These are phyloP conservation scores for Leucoraja ocellata DNA, from an alignment of 2,797 vertebrate species.

Conservation along the genomic window DNA sequence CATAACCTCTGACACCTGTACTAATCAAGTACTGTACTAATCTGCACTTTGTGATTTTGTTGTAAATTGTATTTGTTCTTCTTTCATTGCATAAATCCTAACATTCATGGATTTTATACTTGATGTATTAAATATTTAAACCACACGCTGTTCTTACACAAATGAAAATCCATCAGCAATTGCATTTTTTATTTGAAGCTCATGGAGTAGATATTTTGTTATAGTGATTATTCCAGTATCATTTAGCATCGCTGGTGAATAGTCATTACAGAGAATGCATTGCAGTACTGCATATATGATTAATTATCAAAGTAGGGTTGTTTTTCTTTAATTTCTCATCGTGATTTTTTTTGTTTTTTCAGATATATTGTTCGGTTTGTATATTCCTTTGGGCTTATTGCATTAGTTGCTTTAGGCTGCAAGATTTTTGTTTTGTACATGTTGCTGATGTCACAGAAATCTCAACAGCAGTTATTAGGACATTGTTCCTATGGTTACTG, in stretches of 20 bases:
- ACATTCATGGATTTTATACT: not conserved
- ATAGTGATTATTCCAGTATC: not conserved
- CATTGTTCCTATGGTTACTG: conserved; percentile 32
- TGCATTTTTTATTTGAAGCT: not conserved
- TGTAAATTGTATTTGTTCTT: not conserved
- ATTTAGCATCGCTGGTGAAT: not conserved
- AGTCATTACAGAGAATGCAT: not conserved
- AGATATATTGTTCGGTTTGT: not conserved
- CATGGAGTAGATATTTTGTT: not conserved
- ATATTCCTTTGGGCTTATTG: not conserved
- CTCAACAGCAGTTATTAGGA: not conserved
- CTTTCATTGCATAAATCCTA: not conserved
- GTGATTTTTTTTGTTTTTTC: not conserved
- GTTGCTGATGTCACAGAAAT: not conserved
- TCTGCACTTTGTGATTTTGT: no score
- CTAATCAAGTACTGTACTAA: no score
- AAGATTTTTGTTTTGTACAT: conserved; percentile 10
- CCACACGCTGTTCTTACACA: not conserved
- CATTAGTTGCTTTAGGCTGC: not conserved
- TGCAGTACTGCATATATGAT: not conserved
- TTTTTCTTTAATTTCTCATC: not conserved
- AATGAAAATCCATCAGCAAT: not conserved
- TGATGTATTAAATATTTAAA: not conserved
- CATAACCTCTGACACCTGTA: no score
- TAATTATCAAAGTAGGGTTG: not conserved